Conservation (phyloP, 2,797 vertebrate genomes). For the Anguilla megastoma region DNA sequence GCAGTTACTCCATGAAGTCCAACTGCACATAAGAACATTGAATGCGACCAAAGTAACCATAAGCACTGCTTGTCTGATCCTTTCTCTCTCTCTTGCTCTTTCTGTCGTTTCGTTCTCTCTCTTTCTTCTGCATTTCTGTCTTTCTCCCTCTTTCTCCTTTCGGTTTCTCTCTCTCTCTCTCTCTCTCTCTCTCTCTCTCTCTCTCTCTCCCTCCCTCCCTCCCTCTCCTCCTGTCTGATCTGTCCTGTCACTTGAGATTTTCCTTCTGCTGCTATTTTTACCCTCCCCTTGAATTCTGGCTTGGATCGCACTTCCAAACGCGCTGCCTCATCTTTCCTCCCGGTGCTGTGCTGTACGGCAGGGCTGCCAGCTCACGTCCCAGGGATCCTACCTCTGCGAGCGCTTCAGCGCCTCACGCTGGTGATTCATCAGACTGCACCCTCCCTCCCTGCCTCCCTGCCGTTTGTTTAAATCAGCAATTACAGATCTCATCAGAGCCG, state of each 20-base stretch:
- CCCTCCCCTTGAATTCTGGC: not conserved
- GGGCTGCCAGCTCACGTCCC: not conserved
- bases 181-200: not conserved
- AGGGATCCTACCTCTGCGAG: not conserved
- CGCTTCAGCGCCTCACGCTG: not conserved
- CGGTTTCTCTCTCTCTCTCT: not conserved
- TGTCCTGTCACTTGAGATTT: not conserved
- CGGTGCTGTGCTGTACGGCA: not conserved
- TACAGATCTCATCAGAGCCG: not conserved
- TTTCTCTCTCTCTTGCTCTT: slow-evolving; percentile 12
- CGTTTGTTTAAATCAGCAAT: not conserved
- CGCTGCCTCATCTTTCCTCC: not conserved
- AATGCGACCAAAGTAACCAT: not conserved
- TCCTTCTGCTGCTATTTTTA: slow-evolving; percentile 23
- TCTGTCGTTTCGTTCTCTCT: slow-evolving; percentile 2
- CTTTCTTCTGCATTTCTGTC: slow-evolving; percentile 4
- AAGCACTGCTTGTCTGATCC: not conserved
- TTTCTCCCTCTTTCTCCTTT: not conserved
- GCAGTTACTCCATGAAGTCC: not conserved
- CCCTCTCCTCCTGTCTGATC: slow-evolving; percentile 8
- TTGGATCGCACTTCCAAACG: not conserved
- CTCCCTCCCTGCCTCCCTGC: not conserved
- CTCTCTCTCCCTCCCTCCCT: not conserved
- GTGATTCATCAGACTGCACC: not conserved
- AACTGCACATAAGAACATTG: not conserved